Conservation (phyloP, 1,140 invertebrate species). For the Nasonia vitripennis region DNA sequence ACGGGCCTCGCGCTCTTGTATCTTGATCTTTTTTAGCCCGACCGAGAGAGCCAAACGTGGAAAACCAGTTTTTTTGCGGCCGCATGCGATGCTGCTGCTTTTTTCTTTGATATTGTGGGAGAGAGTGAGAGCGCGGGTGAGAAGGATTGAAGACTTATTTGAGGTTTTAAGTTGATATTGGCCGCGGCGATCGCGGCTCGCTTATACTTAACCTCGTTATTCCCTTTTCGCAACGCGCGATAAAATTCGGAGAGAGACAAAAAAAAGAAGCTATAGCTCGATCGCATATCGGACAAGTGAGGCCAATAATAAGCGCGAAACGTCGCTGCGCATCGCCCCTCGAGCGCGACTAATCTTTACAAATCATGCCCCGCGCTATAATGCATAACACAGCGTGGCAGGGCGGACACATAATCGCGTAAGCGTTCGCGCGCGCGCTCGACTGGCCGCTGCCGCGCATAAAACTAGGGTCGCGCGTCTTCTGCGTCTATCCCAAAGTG, state of each 20-base stretch:
- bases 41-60: constrained; percentile 18
- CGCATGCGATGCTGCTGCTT: neutral
- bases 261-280: neutral
- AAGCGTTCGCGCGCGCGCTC: no score
- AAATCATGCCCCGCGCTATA: constrained; percentile 15
- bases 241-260: neutral
- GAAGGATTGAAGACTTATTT: constrained; percentile 22
- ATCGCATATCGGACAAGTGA: neutral
- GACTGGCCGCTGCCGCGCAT: constrained; percentile 18
- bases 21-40: constrained; percentile 43
- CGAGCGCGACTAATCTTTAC: constrained; percentile 20
- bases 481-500: constrained; percentile 52
- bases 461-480: neutral
- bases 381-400: neutral
- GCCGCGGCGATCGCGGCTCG: neutral
- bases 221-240: no score
- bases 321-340: neutral
- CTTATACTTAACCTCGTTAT: neutral
- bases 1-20: constrained; percentile 34
- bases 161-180: constrained; percentile 11
- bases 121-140: neutral
- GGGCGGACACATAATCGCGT: constrained; percentile 28
- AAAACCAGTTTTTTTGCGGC: constrained; percentile 52
- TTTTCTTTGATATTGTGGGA: neutral
- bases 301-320: constrained; percentile 4